Conservation (phyloP, 2,113 vertebrate species). For the Petaurus breviceps region DNA sequence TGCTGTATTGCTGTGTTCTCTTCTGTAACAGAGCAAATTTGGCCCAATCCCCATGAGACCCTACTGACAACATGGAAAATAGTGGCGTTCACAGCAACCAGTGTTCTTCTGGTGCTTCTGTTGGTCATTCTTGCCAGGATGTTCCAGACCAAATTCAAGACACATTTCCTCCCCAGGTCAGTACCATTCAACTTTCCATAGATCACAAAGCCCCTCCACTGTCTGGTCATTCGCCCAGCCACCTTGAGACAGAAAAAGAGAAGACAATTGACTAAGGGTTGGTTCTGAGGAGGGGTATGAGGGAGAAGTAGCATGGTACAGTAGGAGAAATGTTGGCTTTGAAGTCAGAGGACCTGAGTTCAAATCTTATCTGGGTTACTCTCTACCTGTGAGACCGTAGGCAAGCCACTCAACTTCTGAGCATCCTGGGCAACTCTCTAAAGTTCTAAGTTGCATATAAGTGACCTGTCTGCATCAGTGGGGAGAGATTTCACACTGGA, state of each 20-base stretch:
- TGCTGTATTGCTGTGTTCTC: neutral
- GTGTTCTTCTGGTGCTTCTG: conserved; percentile 88
- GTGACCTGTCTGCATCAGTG: neutral
- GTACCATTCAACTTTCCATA: conserved; percentile 44
- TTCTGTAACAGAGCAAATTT: conserved; percentile 85
- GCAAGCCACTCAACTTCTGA: neutral
- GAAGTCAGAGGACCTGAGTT: neutral
- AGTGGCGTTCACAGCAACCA: conserved; percentile 91
- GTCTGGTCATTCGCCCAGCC: neutral
- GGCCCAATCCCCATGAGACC: conserved; percentile 88
- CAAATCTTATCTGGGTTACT: neutral
- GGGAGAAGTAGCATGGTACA: neutral
- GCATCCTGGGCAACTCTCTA: neutral
- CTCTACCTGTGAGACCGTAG: neutral
- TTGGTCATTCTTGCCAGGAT: conserved; percentile 90
- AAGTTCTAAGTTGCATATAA: neutral
- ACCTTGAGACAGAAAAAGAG: neutral
- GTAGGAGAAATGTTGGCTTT: neutral
- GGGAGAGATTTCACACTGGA: neutral
- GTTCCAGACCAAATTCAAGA: conserved; percentile 92
- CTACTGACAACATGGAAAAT: conserved; percentile 92
- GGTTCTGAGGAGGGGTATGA: neutral
- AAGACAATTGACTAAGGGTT: neutral
- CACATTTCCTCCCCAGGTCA: conserved; percentile 88
- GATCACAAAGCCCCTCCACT: fast-evolving